Conservation (phyloP, 1,140 invertebrate species). For the Cherax destructor region DNA sequence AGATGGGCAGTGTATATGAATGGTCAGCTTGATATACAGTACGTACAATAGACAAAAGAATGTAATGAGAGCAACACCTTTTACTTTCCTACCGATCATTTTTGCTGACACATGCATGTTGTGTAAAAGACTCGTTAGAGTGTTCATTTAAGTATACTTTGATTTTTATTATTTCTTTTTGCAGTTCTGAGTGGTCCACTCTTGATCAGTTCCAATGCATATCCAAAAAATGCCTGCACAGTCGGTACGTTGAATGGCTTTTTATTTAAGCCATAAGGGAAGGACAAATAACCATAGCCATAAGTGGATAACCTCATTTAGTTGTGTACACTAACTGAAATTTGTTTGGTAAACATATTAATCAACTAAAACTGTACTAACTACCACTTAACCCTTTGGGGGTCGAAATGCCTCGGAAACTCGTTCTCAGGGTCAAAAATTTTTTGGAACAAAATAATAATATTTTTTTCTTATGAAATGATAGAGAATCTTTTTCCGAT, state of each 20-base stretch:
- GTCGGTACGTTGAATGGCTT: slow-evolving; percentile 57
- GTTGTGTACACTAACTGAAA: background rate
- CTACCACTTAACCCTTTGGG: too few relatives aligned
- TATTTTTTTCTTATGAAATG: too few relatives aligned
- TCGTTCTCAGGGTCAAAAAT: too few relatives aligned
- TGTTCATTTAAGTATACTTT: slow-evolving; percentile 29
- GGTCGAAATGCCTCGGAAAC: too few relatives aligned
- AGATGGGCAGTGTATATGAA: background rate
- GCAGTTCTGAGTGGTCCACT: slow-evolving; percentile 66
- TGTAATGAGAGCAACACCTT: background rate
- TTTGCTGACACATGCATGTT: slow-evolving; percentile 28
- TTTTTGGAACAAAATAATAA: too few relatives aligned
- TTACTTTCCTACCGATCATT: background rate
- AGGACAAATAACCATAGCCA: slow-evolving; percentile 53
- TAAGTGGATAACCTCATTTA: background rate
- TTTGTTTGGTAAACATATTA: background rate
- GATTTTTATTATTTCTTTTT: slow-evolving; percentile 60
- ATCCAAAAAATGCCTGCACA: slow-evolving; percentile 66
- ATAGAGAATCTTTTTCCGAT: too few relatives aligned
- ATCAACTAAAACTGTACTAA: background rate
- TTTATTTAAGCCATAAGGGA: slow-evolving; percentile 23
- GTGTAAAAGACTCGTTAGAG: background rate
- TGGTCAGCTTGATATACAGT: background rate
- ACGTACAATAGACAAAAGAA: too few relatives aligned
- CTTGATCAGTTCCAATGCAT: slow-evolving; percentile 68